These are phyloP conservation scores for Callithrix jacchus DNA, from an alignment of 2,113 vertebrate genomes.

Conservation along the genomic window DNA sequence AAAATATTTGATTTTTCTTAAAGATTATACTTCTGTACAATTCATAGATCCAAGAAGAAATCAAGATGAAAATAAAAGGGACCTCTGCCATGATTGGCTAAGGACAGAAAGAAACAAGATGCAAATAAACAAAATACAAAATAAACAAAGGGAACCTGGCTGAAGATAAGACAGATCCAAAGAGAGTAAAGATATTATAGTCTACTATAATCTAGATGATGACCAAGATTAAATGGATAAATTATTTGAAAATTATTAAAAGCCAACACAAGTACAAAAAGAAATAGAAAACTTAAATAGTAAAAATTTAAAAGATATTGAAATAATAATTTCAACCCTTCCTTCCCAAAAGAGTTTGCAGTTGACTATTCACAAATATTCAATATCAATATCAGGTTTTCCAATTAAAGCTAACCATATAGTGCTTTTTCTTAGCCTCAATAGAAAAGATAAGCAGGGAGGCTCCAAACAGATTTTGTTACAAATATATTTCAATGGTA, in stretches of 20 bases:
- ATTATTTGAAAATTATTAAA: background rate
- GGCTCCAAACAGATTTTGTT: background rate
- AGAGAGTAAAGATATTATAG: background rate
- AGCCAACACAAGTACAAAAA: background rate
- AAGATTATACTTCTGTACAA: background rate
- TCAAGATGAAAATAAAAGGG: background rate
- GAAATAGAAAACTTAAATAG: background rate
- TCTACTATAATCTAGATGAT: background rate
- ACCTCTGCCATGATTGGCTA: background rate
- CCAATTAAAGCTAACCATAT: conserved; percentile 16
- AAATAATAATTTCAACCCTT: background rate
- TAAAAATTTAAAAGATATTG: background rate
- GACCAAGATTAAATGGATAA: background rate
- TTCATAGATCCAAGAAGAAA: background rate
- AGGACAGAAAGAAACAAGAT: background rate
- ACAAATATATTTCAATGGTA: background rate
- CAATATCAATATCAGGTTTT: background rate
- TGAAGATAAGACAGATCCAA: background rate
- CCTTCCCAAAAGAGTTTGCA: background rate
- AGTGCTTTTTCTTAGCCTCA: background rate
- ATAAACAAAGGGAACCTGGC: background rate
- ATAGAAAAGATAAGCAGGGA: background rate
- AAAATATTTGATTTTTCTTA: background rate
- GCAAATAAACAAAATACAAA: conserved; percentile 2
- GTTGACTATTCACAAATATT: background rate